Percentiles rank a stretch among this genome's conserved stretches.
These are phyloP conservation scores for Drosophila eohydei DNA, from an alignment of 2,888 invertebrate species.

Conservation along the genomic window DNA sequence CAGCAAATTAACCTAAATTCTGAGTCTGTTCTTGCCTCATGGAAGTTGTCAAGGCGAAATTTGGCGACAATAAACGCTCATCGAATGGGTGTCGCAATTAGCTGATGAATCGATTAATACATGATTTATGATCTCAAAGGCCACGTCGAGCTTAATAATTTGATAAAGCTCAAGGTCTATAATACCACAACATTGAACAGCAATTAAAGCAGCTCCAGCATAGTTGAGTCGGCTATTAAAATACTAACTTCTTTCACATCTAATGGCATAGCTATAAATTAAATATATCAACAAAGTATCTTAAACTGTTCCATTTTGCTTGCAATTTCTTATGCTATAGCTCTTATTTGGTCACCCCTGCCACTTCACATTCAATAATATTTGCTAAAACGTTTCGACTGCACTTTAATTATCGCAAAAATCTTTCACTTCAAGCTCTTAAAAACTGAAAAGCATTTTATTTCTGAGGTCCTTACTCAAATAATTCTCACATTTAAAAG, in stretches of 20 bases:
- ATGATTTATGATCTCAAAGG: too few relatives aligned
- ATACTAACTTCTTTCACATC: neutral
- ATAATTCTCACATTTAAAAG: neutral
- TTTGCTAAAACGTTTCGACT: neutral
- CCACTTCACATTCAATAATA: neutral
- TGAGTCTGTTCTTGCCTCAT: too few relatives aligned
- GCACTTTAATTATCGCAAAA: neutral
- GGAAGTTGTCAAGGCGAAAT: too few relatives aligned
- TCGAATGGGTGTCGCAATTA: too few relatives aligned
- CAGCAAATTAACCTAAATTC: too few relatives aligned
- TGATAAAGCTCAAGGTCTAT: too few relatives aligned
- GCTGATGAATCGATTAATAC: too few relatives aligned
- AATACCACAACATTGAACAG: too few relatives aligned
- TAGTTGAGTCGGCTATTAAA: neutral
- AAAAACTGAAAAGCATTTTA: neutral
- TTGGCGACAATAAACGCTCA: too few relatives aligned
- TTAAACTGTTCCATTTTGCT: neutral
- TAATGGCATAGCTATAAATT: neutral
- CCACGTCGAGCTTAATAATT: too few relatives aligned
- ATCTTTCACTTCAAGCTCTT: neutral
- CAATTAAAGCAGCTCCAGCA: neutral
- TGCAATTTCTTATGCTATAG: too few relatives aligned
- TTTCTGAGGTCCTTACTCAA: neutral
- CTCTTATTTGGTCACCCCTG: neutral
- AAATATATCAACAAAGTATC: neutral